Conservation (phyloP, 2,113 vertebrate species). For the human region GRCh38 chr6:42150001-42150500, state of each 20-base stretch:
- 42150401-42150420: background rate
- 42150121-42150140: too few species aligned
- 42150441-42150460: background rate
- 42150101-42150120: too few species aligned
- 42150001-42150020: too few species aligned
- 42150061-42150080: too few species aligned
- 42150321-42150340: background rate
- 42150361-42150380: background rate
- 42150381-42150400: background rate
- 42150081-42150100: too few species aligned
- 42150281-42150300: background rate
- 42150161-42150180: too few species aligned
- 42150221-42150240: background rate
- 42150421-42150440: background rate
- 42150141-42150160: too few species aligned
- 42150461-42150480: background rate
- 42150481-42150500: background rate
- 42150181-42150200: too few species aligned
- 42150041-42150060: too few species aligned
- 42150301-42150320: background rate
- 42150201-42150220: too few species aligned
- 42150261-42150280: background rate
- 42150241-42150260: background rate
- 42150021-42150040: too few species aligned
- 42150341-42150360: background rate